Percentiles rank a stretch among this genome's conserved stretches.
phyloP scores from a whole-genome alignment of 2,113 vertebrate genomes.

The Tychaedon coryphoeus region DNA sequence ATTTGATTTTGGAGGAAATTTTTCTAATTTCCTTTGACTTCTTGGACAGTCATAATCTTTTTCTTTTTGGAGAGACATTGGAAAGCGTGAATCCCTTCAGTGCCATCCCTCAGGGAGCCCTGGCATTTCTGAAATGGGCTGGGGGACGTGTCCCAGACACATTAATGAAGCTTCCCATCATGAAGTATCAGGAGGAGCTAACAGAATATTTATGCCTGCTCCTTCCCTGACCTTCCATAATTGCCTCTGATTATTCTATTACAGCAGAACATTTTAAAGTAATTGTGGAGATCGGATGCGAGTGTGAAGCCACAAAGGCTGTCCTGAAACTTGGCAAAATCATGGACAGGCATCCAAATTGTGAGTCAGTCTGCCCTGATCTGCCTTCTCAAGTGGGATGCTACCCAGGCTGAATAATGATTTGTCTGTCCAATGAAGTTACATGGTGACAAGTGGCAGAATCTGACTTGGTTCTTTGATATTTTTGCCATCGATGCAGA shows the following conservation, averaged over 20 bases:
- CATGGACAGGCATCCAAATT: background rate
- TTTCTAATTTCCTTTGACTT: background rate
- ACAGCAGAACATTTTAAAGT: background rate
- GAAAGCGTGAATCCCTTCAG: background rate
- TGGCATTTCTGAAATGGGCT: background rate
- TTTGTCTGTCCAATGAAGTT: background rate
- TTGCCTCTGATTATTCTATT: slow-evolving; percentile 37
- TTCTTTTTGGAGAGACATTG: background rate
- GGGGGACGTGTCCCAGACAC: background rate
- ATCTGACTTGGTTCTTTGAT: background rate
- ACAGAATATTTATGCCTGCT: background rate
- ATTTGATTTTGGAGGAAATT: background rate
- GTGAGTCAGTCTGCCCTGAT: background rate
- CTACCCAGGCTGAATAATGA: background rate
- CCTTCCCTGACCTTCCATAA: slow-evolving; percentile 9
- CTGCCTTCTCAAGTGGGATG: background rate
- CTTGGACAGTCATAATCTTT: background rate
- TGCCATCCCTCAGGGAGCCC: background rate
- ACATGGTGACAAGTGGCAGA: background rate
- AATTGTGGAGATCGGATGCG: background rate
- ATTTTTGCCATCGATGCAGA: background rate
- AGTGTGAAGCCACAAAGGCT: background rate
- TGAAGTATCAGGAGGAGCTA: background rate
- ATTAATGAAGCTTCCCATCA: background rate
- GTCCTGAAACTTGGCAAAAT: background rate